These are phyloP conservation scores for Malurus elegans DNA, from an alignment of 2,113 vertebrate species.

Conservation along the genomic window DNA sequence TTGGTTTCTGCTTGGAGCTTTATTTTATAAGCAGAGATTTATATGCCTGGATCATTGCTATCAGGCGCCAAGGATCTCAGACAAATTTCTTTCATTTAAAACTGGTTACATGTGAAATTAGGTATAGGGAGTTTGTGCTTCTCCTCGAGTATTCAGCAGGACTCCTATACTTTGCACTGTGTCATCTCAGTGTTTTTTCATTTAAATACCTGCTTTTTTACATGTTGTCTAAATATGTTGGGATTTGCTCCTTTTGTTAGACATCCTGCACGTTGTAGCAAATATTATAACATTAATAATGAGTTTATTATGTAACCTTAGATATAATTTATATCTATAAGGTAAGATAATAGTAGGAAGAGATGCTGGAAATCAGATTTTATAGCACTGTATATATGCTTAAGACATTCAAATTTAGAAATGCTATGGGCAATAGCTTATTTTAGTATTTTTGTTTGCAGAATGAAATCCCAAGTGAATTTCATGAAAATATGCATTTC, in stretches of 20 bases:
- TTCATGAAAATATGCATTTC: not conserved
- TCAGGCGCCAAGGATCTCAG: not conserved
- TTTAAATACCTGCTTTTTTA: not conserved
- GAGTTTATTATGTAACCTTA: not conserved
- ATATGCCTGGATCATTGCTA: not conserved
- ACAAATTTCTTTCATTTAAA: not conserved
- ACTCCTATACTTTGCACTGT: not conserved
- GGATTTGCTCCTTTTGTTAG: not conserved
- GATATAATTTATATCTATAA: not conserved
- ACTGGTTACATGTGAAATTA: not conserved
- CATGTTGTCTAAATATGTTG: not conserved
- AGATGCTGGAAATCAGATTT: not conserved
- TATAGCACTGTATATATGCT: not conserved
- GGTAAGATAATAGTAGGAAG: not conserved
- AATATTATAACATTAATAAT: not conserved
- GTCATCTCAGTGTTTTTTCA: not conserved
- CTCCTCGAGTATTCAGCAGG: not conserved
- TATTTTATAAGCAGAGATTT: not conserved
- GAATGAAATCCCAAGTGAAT: not conserved
- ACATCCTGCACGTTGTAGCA: not conserved
- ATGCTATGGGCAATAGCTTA: not conserved
- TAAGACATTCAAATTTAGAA: not conserved
- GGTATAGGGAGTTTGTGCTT: not conserved
- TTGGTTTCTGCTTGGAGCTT: not conserved
- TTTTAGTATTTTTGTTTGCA: not conserved